Evolutionary conservation across 2,888 invertebrate genomes (phyloP).

Genomic region (Rotaria magnacalcarata): DNA sequence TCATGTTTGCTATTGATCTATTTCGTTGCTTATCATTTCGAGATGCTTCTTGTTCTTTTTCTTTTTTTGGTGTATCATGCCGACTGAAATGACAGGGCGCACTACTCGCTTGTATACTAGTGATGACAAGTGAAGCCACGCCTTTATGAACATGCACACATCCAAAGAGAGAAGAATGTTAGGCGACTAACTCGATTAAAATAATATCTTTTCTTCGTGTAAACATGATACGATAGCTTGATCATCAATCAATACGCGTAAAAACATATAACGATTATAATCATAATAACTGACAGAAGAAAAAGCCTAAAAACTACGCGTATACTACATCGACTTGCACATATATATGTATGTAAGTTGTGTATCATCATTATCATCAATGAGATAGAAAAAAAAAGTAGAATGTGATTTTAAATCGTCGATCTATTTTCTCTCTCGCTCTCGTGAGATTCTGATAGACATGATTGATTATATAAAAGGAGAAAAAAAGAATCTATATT

Average conservation of each 20-base stretch:
- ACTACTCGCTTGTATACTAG: neutral
- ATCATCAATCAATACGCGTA: neutral
- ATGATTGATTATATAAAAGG: neutral
- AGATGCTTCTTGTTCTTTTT: neutral
- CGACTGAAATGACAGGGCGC: slow-evolving; percentile 22
- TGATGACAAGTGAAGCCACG: slow-evolving; percentile 25
- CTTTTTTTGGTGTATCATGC: neutral
- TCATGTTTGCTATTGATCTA: slow-evolving; percentile 13
- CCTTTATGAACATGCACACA: neutral
- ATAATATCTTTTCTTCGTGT: slow-evolving; percentile 7
- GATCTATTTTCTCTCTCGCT: neutral
- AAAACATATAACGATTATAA: neutral
- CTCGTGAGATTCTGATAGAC: neutral
- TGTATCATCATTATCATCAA: slow-evolving; percentile 23
- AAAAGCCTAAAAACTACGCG: too few relatives aligned
- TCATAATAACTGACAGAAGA: neutral
- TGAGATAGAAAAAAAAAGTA: neutral
- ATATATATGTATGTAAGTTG: neutral
- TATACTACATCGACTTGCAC: neutral
- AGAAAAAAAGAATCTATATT: neutral
- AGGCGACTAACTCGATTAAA: slow-evolving; percentile 26
- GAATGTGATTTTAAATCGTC: neutral
- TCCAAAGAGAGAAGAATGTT: neutral
- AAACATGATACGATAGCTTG: slow-evolving; percentile 8
- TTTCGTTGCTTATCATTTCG: slow-evolving; percentile 12